Conservation (phyloP, 2,113 vertebrate species). For the Todiramphus chloris region DNA sequence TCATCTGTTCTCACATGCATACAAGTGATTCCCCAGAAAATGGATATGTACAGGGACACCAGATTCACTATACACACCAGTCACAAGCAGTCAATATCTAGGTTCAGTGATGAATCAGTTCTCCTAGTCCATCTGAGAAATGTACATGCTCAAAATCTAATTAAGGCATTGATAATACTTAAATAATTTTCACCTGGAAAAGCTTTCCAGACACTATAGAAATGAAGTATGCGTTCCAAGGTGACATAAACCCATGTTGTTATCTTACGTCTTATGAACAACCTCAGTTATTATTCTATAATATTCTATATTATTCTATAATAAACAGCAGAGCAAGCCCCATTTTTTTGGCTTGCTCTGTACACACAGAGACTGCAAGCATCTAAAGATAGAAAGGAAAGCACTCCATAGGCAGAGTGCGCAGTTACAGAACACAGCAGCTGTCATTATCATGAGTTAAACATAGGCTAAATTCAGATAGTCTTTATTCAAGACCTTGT, state of each 20-base stretch:
- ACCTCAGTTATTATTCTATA: neutral
- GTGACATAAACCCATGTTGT: neutral
- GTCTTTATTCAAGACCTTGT: neutral
- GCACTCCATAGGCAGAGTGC: neutral
- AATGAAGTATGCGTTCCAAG: neutral
- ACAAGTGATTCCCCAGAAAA: neutral
- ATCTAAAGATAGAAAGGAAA: conserved; percentile 44
- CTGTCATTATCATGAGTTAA: conserved; percentile 23
- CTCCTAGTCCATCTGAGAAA: neutral
- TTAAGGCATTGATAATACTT: neutral
- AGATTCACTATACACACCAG: neutral
- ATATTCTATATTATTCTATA: neutral
- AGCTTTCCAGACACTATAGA: neutral
- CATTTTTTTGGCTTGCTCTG: neutral
- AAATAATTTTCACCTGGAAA: neutral
- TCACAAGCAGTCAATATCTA: neutral
- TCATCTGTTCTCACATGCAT: neutral
- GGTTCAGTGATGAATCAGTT: neutral
- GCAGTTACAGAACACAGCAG: neutral
- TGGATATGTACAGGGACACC: neutral
- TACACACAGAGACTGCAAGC: neutral
- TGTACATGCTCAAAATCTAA: neutral
- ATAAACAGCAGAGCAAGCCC: neutral
- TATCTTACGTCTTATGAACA: neutral
- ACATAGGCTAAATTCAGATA: neutral